Conservation (phyloP, 92 coral and sea anemone species). For the Palythoa grandis region DNA sequence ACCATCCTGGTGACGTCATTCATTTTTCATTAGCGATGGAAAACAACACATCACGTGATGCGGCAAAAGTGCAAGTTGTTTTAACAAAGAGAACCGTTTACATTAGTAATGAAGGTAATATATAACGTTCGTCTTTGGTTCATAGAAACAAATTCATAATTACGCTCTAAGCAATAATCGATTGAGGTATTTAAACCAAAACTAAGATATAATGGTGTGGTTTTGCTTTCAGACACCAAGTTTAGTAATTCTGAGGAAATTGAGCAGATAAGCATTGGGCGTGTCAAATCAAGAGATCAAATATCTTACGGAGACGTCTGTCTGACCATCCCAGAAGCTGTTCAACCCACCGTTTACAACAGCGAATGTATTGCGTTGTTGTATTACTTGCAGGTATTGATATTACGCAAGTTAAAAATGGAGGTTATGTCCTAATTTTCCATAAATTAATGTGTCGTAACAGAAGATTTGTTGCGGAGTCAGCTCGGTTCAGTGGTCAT, state of each 20-base stretch:
- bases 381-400: conserved; percentile 64
- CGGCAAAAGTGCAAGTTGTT: conserved; percentile 50
- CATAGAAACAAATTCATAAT: too few relatives aligned
- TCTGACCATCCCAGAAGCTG: conserved; percentile 47
- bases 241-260: conserved; percentile 20
- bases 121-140: too few relatives aligned
- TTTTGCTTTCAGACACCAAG: conserved; percentile 7
- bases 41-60: conserved; percentile 57
- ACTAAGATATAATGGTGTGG: neutral
- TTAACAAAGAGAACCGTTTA: conserved; percentile 61
- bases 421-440: too few relatives aligned
- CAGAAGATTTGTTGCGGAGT: too few relatives aligned
- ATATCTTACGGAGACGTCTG: conserved; percentile 2
- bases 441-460: too few relatives aligned
- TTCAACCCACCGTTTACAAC: conserved; percentile 64
- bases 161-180: neutral
- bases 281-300: conserved; percentile 36
- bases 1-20: conserved; percentile 69
- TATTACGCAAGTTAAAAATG: too few relatives aligned
- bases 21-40: conserved; percentile 43
- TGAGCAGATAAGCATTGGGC: conserved; percentile 2
- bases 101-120: conserved; percentile 61
- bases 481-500: too few relatives aligned
- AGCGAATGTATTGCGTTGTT: conserved; percentile 66
- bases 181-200: neutral